Evolutionary conservation across 2,113 vertebrate species (phyloP), one percentile per base, ranked within the genome.

Genomic region (Ophiodon elongatus): DNA sequence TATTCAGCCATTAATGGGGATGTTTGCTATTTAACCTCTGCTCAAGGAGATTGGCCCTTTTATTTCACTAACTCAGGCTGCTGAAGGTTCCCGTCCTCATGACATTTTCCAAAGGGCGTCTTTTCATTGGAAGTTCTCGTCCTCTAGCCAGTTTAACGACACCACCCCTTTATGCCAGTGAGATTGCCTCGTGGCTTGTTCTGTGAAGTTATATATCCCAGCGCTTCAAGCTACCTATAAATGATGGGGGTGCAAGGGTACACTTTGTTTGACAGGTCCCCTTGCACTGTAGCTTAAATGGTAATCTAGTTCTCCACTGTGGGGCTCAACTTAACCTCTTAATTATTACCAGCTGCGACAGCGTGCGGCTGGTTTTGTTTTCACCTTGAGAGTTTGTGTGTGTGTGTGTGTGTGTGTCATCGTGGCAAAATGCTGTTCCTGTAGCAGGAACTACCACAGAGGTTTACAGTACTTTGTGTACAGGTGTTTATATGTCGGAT

Each of bases 51-150:
- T 3, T 21, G 37, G 23, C 14, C 47, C 25, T 59, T 66, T 74
- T 72, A 56, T 85, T 79, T 63, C n/a, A 8, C 43, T 4, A 37
- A 54, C 35, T 69, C 19, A 21, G 62, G 33, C 33, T 4, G 23
- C 21, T n/a, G 21, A 23, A 41, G 9, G 7, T 68, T 78, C 60
- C 64, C 67, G 29, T 59, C 57, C 33, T 41, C n/a, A 0, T 87
- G 79, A 88, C 83, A 88, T 90, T 89, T 90, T 85, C 72, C 82
- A 83, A 79, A 83, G 65, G 80, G 69, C 15, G 23, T 11, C 80
- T 87, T 66, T 25, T 78, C 52, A 83, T 62, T 63, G 31, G 37
- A 66, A 33, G 56, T 69, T 67, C 25, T 75, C 73, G 56, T 81
- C 76, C 68, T 83, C 45, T 33, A 66, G 82, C 47, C 21, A 11